Evolutionary conservation across 2,113 vertebrate species (phyloP).

Genomic region (Cnemophilus loriae): DNA sequence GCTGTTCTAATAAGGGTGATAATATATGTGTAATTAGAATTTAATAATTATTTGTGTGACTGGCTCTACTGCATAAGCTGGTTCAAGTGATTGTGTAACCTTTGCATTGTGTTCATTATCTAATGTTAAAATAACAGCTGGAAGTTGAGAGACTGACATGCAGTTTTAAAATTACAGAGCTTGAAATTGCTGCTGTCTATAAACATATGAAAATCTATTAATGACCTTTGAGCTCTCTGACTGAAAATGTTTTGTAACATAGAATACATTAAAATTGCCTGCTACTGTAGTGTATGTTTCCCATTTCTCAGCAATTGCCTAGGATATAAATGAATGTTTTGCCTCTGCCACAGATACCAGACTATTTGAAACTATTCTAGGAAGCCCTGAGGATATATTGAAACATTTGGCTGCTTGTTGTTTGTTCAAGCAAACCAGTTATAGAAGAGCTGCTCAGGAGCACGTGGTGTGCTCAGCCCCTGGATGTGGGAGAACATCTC

Average conservation of each 20-base stretch:
- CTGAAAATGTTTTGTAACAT: slow-evolving; percentile 14
- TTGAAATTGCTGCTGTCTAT: slow-evolving; percentile 60
- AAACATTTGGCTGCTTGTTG: neutral
- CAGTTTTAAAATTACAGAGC: slow-evolving; percentile 46
- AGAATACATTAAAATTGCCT: slow-evolving; percentile 39
- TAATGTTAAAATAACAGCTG: slow-evolving; percentile 56
- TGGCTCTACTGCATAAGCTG: slow-evolving; percentile 19
- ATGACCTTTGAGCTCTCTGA: slow-evolving; percentile 51
- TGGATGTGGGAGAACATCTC: neutral
- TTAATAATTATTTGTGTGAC: slow-evolving; percentile 41
- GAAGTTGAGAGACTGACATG: slow-evolving; percentile 39
- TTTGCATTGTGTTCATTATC: slow-evolving; percentile 59
- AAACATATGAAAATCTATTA: slow-evolving; percentile 58
- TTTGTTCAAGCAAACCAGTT: slow-evolving; percentile 1
- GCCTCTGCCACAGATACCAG: neutral
- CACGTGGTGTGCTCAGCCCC: neutral
- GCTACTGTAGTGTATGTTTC: neutral
- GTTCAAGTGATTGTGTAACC: slow-evolving; percentile 52
- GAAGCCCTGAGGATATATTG: slow-evolving; percentile 15
- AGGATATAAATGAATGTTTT: neutral
- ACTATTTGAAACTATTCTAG: neutral
- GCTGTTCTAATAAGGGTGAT: slow-evolving; percentile 47
- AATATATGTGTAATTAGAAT: slow-evolving; percentile 58
- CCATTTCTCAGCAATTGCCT: neutral
- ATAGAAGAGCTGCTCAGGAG: neutral